Conservation (phyloP, 1,140 invertebrate genomes). For the Papilio polyxenes region DNA sequence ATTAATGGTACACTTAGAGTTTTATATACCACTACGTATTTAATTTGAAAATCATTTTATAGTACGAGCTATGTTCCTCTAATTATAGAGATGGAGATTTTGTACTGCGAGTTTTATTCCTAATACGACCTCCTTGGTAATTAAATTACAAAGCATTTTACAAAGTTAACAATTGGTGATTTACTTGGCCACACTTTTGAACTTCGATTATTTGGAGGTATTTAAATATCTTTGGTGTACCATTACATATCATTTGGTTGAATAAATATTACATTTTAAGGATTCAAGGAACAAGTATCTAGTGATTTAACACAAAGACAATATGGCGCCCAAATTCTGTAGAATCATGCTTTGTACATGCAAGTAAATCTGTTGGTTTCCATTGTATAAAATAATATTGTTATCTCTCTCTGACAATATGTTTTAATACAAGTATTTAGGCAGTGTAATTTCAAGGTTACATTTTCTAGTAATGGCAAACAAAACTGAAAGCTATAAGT, state of each 20-base stretch:
- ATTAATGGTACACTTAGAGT: neutral
- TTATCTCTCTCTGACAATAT: neutral
- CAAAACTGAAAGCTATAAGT: too few species aligned
- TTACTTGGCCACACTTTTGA: too few species aligned
- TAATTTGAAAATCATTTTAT: neutral
- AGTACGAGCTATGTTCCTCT: too few species aligned
- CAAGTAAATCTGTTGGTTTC: neutral
- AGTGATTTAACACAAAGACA: neutral
- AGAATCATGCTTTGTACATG: slow-evolving; percentile 21
- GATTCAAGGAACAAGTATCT: slow-evolving; percentile 11
- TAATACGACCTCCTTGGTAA: too few species aligned
- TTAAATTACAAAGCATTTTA: too few species aligned
- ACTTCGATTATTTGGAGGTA: too few species aligned
- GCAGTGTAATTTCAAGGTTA: neutral
- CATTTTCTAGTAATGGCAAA: neutral
- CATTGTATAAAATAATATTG: neutral
- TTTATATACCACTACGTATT: neutral
- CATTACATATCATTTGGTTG: neutral
- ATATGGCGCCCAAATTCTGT: slow-evolving; percentile 6
- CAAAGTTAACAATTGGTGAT: too few species aligned
- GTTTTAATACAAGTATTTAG: neutral
- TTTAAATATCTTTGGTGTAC: neutral
- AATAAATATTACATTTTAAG: neutral
- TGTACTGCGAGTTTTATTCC: too few species aligned
- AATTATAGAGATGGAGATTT: too few species aligned